These are phyloP conservation scores for Harpegnathos saltator DNA, from an alignment of 1,140 invertebrate genomes.

Conservation along the genomic window DNA sequence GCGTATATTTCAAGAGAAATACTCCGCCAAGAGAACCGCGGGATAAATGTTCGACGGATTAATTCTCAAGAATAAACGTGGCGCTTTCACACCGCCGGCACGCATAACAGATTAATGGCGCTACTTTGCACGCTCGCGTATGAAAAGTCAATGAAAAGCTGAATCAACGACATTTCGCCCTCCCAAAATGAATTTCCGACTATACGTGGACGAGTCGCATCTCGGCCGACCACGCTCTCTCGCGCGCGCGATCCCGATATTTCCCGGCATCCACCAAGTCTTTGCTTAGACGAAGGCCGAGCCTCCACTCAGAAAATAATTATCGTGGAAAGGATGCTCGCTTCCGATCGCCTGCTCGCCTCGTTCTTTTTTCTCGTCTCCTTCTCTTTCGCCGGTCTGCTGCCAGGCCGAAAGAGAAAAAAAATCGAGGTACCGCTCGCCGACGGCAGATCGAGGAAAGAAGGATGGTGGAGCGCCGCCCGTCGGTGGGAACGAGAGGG, in stretches of 20 bases:
- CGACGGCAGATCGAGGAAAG: conserved; percentile 20
- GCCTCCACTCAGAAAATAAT: conserved; percentile 45
- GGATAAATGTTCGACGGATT: not conserved
- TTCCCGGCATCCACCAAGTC: conserved; percentile 19
- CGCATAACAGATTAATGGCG: no score
- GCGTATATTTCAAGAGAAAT: not conserved
- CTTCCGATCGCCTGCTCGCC: conserved; percentile 26
- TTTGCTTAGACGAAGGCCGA: conserved; percentile 26
- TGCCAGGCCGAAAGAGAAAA: conserved; percentile 26
- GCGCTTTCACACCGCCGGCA: no score
- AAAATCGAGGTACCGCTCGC: conserved; percentile 26
- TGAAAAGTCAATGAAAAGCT: not conserved
- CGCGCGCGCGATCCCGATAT: conserved; percentile 27
- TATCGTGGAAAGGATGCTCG: conserved; percentile 32
- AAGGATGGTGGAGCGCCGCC: no score
- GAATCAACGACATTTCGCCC: not conserved
- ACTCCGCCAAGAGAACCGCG: not conserved
- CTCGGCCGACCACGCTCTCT: not conserved
- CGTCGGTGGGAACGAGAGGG: no score
- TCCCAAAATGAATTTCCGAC: not conserved
- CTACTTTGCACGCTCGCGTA: not conserved
- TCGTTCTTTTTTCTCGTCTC: not conserved
- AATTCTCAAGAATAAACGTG: not conserved
- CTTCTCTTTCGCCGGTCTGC: conserved; percentile 4
- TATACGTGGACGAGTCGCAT: not conserved